These are phyloP conservation scores for Eurytoma adleriae DNA, from an alignment of 2,888 invertebrate genomes.

Conservation along the genomic window DNA sequence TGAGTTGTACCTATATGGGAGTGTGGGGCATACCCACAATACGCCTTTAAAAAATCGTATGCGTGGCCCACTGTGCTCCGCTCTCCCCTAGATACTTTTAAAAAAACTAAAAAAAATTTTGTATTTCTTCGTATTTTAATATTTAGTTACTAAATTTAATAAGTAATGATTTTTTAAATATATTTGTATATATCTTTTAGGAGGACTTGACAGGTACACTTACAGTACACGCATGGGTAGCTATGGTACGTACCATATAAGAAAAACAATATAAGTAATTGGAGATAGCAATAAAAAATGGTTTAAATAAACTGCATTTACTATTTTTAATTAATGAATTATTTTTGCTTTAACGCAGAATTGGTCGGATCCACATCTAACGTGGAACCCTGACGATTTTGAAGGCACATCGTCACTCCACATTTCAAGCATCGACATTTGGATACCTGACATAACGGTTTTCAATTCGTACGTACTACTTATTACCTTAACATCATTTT, in stretches of 20 bases:
- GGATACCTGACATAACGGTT: constrained; percentile 86
- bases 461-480: constrained; percentile 80
- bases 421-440: constrained; percentile 82
- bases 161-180: not conserved
- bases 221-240: too few relatives aligned
- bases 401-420: constrained; percentile 80
- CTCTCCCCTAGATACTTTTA: too few relatives aligned
- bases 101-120: not conserved
- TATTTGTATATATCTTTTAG: not conserved
- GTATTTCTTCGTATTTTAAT: not conserved
- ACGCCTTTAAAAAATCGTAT: too few relatives aligned
- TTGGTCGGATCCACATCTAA: constrained; percentile 84
- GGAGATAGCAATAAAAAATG: too few relatives aligned
- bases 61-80: too few relatives aligned
- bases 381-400: constrained; percentile 84
- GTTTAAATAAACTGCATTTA: too few relatives aligned
- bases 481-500: not conserved
- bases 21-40: too few relatives aligned
- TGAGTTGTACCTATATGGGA: too few relatives aligned
- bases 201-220: too few relatives aligned
- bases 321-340: too few relatives aligned
- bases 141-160: not conserved
- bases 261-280: too few relatives aligned
- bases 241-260: too few relatives aligned
- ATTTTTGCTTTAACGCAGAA: constrained; percentile 70